Evolutionary conservation across 2,888 invertebrate genomes (phyloP).

Genomic region (Drosophila ezoana): DNA sequence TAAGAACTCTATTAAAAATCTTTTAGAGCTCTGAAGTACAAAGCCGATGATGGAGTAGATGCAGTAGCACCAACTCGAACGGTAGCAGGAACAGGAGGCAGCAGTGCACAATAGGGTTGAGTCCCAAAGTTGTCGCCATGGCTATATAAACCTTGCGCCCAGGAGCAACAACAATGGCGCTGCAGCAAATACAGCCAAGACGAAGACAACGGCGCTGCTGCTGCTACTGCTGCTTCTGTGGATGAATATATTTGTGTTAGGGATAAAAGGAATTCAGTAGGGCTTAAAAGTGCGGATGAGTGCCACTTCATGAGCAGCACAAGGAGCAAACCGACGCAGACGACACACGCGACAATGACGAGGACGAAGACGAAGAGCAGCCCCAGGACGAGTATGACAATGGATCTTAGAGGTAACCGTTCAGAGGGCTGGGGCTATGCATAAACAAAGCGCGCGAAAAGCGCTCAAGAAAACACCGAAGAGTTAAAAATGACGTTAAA

Average conservation of each 20-base stretch:
- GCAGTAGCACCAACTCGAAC: conserved; percentile 17
- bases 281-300: conserved; percentile 83
- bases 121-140: conserved; percentile 60
- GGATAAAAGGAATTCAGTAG: conserved; percentile 83
- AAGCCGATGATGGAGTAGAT: conserved; percentile 63
- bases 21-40: conserved; percentile 72
- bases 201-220: conserved; percentile 21
- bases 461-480: conserved; percentile 77
- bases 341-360: conserved; percentile 51
- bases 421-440: conserved; percentile 14
- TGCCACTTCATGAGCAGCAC: conserved; percentile 76
- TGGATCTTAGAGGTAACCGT: conserved; percentile 51
- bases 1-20: conserved; percentile 83
- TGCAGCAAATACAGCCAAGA: conserved; percentile 26
- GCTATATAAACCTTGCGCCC: conserved; percentile 61
- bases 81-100: conserved; percentile 13
- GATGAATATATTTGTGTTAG: conserved; percentile 83
- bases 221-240: conserved; percentile 48
- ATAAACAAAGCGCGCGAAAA: conserved; percentile 60
- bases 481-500: conserved; percentile 82
- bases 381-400: conserved; percentile 49
- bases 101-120: conserved; percentile 41
- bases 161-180: conserved; percentile 41
- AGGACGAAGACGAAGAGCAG: conserved; percentile 7
- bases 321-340: conserved; percentile 61